A percentile compares a stretch with the other conserved stretches of the same genome.
phyloP scores from a whole-genome alignment of 2,113 vertebrate species.

The Ptilonorhynchus violaceus region DNA sequence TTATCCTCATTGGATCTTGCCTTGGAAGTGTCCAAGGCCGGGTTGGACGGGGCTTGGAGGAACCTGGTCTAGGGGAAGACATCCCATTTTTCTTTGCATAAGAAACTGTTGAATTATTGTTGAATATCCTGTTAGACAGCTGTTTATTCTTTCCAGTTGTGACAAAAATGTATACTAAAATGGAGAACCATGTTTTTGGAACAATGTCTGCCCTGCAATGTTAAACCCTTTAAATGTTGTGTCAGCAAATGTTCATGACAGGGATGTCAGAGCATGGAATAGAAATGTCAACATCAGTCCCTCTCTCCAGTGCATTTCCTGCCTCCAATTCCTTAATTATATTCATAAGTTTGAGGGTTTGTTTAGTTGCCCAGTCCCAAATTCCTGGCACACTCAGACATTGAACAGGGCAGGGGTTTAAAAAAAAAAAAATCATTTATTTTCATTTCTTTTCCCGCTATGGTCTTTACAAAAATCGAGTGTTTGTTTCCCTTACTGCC shows the following conservation, averaged over 20 bases:
- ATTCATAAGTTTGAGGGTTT: background rate
- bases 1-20: background rate
- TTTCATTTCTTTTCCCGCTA: background rate
- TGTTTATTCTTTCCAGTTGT: background rate
- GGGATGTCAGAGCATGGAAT: background rate
- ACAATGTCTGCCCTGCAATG: background rate
- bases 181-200: background rate
- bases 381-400: background rate
- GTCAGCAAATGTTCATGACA: background rate
- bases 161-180: background rate
- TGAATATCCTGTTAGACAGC: background rate
- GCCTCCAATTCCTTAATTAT: background rate
- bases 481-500: background rate
- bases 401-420: background rate
- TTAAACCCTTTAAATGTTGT: background rate
- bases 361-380: background rate
- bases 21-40: background rate
- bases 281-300: background rate
- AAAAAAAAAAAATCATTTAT: background rate
- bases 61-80: accelerated
- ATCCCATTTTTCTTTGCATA: background rate
- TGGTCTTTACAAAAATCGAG: background rate
- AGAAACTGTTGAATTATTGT: background rate
- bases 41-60: accelerated
- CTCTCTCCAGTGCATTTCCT: background rate